Conservation (phyloP, 2,113 vertebrate species). For the Boleophthalmus pectinirostris region DNA sequence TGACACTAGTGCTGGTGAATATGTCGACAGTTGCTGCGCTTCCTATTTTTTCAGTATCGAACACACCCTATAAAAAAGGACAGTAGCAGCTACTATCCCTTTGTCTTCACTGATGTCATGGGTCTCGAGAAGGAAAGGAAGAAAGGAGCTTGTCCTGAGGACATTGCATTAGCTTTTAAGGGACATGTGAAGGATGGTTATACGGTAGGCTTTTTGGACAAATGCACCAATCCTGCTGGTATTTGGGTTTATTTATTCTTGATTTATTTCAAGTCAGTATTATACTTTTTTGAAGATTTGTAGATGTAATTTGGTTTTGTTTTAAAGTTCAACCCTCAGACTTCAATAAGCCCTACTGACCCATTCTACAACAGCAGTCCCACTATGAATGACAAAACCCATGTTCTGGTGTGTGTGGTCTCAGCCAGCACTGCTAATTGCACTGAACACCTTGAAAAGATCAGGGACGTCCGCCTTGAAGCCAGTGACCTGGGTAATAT, state of each 20-base stretch:
- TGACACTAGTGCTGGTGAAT: background rate
- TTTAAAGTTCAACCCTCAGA: no score
- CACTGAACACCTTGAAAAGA: background rate
- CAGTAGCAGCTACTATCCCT: background rate
- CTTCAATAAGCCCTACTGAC: background rate
- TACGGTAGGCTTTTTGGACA: no score
- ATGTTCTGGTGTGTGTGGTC: no score
- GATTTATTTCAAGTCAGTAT: no score
- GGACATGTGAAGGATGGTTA: background rate
- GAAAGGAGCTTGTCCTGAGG: background rate
- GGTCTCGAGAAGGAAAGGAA: background rate
- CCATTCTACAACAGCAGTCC: background rate
- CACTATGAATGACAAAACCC: conserved; percentile 19
- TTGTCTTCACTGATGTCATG: background rate
- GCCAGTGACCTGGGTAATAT: conserved; percentile 29
- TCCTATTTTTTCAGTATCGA: conserved; percentile 14
- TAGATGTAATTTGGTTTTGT: background rate
- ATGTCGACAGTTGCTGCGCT: no score
- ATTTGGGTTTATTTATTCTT: no score
- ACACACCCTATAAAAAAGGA: conserved; percentile 6
- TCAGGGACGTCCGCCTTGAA: conserved; percentile 18
- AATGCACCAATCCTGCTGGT: no score
- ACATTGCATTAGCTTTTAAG: background rate
- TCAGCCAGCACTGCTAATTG: rapidly evolving
- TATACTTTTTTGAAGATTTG: no score